Evolutionary conservation across 1,140 invertebrate genomes (phyloP), one percentile per base, ranked within the genome.

Genomic region (Hycleus phaleratus): DNA sequence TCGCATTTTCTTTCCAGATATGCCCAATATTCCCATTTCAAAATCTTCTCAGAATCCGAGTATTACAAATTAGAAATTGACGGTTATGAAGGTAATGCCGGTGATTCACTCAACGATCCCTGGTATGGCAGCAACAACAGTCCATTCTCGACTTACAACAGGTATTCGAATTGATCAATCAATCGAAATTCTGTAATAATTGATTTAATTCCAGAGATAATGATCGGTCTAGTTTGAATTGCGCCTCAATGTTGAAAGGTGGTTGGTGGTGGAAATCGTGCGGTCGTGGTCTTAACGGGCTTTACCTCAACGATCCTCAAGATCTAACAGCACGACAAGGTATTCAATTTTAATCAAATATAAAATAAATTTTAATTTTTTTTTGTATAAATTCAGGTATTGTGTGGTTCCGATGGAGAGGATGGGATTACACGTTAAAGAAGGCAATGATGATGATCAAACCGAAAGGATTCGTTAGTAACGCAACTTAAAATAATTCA

Each of bases 191-290:
- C 18, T 26, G 8, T 26, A 46, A 49, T 49, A 46, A 52, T 46
- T 12, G 9, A 46, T 46, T 6, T 1, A 25, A 46, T 77, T 76
- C 24, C 77, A 90, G 91, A 71, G 91, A 93, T 68, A 93, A 93
- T 69, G 91, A 94, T 72, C 78, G 91, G 65, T 93, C 90, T 26
- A 92, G 88, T 43, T 75, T 93, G 45, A 94, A 94, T 74, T 93
- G 91, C 67, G 91, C 91, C 9, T 92, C 89, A 1, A 93, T 93
- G 89, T 77, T 93, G 43, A 93, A 93, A 77, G 91, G 91, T 45
- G 91, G 91, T 3, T 94, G 91, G 91, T 94, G 91, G 91, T 93
- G 90, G 91, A 91, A 93, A 68, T 91, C 89, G 0, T 94, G 91
- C 68, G 91, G 91, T 25, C 77, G 91, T 68, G 90, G 90, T 12